Evolutionary conservation across 2,797 vertebrate genomes (phyloP), one percentile per base, ranked within the genome.

Genomic region (Poecilia picta): DNA sequence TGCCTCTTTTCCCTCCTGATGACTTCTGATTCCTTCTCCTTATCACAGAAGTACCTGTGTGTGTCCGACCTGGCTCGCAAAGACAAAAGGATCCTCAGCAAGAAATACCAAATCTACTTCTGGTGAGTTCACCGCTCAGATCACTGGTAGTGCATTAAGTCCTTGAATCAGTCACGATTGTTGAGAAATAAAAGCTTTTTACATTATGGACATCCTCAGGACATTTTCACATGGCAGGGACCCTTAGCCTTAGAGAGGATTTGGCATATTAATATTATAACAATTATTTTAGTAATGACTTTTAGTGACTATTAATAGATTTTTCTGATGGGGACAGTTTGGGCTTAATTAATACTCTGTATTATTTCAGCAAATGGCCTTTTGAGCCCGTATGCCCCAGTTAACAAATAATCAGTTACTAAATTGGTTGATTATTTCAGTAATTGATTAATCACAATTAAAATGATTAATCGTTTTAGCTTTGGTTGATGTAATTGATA

Each of bases 51-150:
- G 93, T 99, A 95, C 91, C 95, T 99, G 39, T 98, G 93, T 0
- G 98, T 99, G 86, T 96, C 98, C 0, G 98, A 99, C 87, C 91
- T 99, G 88, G 94, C 98, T 0, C 97, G 98, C 74, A 99, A 99
- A 93, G 98, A 99, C 94, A 99, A 98, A 84, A 96, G 98, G 8
- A 85, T 99, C 78, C 96, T 99, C 84, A 96, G 97, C 86, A 99
- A 99, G 89, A 99, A 99, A 91, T 99, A 99, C 90, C 97, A 98
- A 94, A 99, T 99, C 92, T 99, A 99, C 91, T 99, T 99, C 94
- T 99, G 98, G 98, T 99, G 89, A 98, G 97, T 5, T 75, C n/a
- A 13, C 46, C 3, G 4, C 12, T 49, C 47, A 31, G 0, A 47
- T 2, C 7, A 5, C 12, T 8, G 10, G 41, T 23, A 18, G n/a